Percentiles rank a stretch among this genome's conserved stretches.
Conservation (phyloP, 2,888 invertebrate genomes). For the Lithosia quadra region DNA sequence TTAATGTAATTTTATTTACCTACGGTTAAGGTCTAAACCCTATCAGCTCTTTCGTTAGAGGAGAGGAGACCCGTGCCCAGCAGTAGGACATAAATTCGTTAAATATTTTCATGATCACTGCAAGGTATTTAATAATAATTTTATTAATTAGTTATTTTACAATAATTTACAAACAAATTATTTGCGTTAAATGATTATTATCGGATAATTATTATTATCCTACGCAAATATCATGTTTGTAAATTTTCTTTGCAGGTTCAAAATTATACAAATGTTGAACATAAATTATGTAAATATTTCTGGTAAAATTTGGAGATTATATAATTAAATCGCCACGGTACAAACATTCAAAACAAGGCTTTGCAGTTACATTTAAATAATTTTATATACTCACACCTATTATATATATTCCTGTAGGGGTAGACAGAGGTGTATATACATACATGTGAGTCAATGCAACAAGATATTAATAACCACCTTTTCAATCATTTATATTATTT, state of each 20-base stretch:
- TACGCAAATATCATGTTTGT: neutral
- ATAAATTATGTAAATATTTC: neutral
- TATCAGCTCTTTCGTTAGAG: too few relatives aligned
- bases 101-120: neutral
- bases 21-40: too few relatives aligned
- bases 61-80: too few relatives aligned
- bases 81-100: neutral
- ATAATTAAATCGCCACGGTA: neutral
- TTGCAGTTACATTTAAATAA: neutral
- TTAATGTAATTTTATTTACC: too few relatives aligned
- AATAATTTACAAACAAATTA: too few relatives aligned
- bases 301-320: neutral
- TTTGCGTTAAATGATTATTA: neutral
- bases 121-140: neutral
- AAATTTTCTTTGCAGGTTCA: neutral
- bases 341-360: neutral
- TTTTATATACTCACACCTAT: neutral
- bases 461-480: too few relatives aligned
- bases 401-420: neutral
- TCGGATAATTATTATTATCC: conserved; percentile 2
- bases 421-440: neutral
- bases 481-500: too few relatives aligned
- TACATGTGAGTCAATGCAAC: too few relatives aligned
- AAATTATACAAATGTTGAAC: conserved; percentile 6
- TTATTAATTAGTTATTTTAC: neutral